Base-by-base conservation (phyloP, 2,888 invertebrate species). In the Formica aserva region DNA sequence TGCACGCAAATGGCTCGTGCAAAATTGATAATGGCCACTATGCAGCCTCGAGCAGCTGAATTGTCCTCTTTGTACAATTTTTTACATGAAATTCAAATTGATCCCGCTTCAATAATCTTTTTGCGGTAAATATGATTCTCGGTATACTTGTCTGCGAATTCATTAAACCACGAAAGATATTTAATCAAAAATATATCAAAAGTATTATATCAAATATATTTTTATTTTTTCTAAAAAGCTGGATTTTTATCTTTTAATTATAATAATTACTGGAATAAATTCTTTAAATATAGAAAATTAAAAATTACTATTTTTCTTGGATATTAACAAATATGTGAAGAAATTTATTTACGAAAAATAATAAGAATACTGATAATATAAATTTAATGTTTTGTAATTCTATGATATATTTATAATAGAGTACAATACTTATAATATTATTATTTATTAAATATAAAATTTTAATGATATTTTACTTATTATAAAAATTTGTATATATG, bases 1-100 rank as follows among this genome's bases (percentile, higher is more conserved):
- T 84, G 80, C 76, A 87, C 88, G 92, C 90, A 93, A 93, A 93
- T 93, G 92, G 91, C 86, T 91, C 93, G 93, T 92, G 86, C 55
- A 85, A 90, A 92, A 93, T 93, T 92, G 92, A 92, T 93, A 93
- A 93, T 93, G 85, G 90, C 84, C 57, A 77, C 82, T 55, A 75
- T 71, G 83, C 87, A 74, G 72, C 45, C 75, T 63, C 87, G 84
- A 87, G 62, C 82, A 78, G 71, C 67, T 78, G 69, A 84, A 89
- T 87, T 86, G 83, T 69, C 38, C 67, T 82, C 80, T 81, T 77
- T 69, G 77, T 69, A 32, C 81, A 15, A 65, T 86, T 82, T 84
- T 80, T 71, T 35, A 41, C 69, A 80, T 80, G 35, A 80, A 32
- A 80, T 80, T 80, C 71, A 80, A 69, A 69, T 71, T 60, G 69